Base-by-base conservation (phyloP, 2,797 vertebrate species). In the Parambassis ranga region DNA sequence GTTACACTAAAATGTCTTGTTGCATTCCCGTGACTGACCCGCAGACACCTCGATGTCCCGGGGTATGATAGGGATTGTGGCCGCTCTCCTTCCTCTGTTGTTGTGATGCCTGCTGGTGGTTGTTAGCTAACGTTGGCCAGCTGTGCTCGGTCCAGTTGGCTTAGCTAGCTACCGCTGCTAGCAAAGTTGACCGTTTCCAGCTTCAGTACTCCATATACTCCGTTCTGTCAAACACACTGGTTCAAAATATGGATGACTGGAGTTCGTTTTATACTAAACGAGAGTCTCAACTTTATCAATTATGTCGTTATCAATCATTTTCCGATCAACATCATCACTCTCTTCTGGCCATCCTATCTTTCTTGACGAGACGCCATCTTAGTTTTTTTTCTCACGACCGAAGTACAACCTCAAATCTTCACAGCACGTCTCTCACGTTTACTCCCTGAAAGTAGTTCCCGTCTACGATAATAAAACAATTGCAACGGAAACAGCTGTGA, bases 361-460 rank as follows among this genome's bases (percentile, higher is more conserved):
- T 88, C 91, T 91, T 86, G 79, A 91, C 82, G 89, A 89, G 88
- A 87, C 92, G 92, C 93, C 93, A 94, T 94, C 91, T 93, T 93
- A 91, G 85, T 86, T 92, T 90, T 87, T 85, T 92, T 91, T 90
- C 90, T 92, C 91, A 91, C 90, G 84, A 87, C 89, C 90, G 83
- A 84, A 92, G 84, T 87, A 91, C 92, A 88, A 81, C 91, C 86
- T 80, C 74, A 37, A 55, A 63, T 83, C 77, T 76, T 73, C 72
- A 49, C 75, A 37, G n/a, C 57, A 57, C 76, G 78, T 83, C 33
- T 58, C 33, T 47, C 71, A 77, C 83, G 81, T 85, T 74, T 58
- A 62, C 77, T 77, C 72, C 68, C 81, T 68, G 79, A 82, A 86
- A 84, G 42, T 89, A 89, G 86, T 82, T 9, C 87, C 44, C 82